Evolutionary conservation across 2,797 vertebrate species (phyloP).

Genomic region (Falco columbarius): DNA sequence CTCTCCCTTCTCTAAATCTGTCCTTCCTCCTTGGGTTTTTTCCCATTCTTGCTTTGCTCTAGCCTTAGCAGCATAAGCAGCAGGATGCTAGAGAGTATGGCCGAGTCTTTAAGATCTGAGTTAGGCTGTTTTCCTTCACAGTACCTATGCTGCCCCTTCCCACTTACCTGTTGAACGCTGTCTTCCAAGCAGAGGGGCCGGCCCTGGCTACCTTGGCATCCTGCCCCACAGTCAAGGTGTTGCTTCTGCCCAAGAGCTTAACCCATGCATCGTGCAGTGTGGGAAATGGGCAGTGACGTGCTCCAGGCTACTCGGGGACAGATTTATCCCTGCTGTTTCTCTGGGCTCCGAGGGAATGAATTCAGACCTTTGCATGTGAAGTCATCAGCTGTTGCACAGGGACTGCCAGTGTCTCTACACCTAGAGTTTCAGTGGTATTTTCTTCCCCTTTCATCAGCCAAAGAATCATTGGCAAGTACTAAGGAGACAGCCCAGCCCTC

Average conservation of each 20-base stretch:
- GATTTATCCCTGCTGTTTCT: background rate
- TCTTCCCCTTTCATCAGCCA: background rate
- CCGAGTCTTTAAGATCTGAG: background rate
- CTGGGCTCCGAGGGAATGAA: background rate
- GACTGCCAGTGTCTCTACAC: background rate
- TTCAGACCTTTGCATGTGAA: background rate
- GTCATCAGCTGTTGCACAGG: background rate
- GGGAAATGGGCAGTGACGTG: background rate
- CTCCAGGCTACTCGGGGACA: background rate
- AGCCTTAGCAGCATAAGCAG: background rate
- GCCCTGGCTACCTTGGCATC: background rate
- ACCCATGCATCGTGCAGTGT: background rate
- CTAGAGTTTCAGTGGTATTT: background rate
- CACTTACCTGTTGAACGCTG: rapidly evolving
- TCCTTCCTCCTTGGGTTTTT: background rate
- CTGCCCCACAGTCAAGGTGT: rapidly evolving
- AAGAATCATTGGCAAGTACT: background rate
- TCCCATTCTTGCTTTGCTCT: background rate
- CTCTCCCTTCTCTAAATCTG: background rate
- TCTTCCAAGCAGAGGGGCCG: background rate
- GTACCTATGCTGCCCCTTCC: background rate
- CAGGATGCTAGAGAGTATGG: background rate
- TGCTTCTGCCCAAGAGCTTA: background rate
- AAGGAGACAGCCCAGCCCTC: background rate
- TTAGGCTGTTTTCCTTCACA: background rate